Percentiles rank a stretch among this genome's conserved stretches.
phyloP scores from a whole-genome alignment of 2,888 invertebrate genomes.

The Euphydryas editha region DNA sequence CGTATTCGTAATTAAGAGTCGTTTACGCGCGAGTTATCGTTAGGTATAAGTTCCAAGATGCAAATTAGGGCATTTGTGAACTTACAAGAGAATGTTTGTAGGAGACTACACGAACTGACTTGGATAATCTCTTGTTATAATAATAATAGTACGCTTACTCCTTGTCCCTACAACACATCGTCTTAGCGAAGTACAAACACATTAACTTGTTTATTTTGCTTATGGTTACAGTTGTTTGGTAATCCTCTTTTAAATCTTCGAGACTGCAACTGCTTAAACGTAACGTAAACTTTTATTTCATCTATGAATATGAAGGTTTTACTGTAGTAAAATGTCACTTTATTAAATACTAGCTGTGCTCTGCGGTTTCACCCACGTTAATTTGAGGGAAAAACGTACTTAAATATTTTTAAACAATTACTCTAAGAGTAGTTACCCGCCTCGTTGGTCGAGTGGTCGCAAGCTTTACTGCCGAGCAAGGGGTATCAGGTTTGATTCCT shows the following conservation, averaged over 20 bases:
- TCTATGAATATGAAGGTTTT: background rate
- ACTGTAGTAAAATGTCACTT: background rate
- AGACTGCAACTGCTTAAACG: background rate
- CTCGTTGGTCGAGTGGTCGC: too few species aligned
- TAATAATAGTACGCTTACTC: conserved; percentile 49
- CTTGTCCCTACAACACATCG: conserved; percentile 2
- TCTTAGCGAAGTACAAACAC: conserved; percentile 9
- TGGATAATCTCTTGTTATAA: conserved; percentile 65
- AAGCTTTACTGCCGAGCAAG: too few species aligned
- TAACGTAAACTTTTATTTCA: background rate
- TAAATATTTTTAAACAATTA: too few species aligned
- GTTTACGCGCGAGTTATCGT: background rate
- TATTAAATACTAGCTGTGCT: too few species aligned
- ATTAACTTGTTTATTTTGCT: conserved; percentile 11
- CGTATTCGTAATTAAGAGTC: background rate
- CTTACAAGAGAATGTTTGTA: conserved; percentile 55
- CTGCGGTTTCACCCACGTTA: too few species aligned
- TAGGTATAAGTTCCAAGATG: conserved; percentile 57
- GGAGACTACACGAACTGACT: conserved; percentile 42
- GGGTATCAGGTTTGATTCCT: too few species aligned
- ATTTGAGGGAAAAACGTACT: too few species aligned
- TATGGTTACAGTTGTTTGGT: conserved; percentile 10
- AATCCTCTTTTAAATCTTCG: background rate
- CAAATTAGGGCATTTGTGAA: conserved; percentile 64
- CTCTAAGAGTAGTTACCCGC: too few species aligned